These are phyloP conservation scores for Zootoca vivipara DNA, from an alignment of 2,113 vertebrate species.

Conservation along the genomic window DNA sequence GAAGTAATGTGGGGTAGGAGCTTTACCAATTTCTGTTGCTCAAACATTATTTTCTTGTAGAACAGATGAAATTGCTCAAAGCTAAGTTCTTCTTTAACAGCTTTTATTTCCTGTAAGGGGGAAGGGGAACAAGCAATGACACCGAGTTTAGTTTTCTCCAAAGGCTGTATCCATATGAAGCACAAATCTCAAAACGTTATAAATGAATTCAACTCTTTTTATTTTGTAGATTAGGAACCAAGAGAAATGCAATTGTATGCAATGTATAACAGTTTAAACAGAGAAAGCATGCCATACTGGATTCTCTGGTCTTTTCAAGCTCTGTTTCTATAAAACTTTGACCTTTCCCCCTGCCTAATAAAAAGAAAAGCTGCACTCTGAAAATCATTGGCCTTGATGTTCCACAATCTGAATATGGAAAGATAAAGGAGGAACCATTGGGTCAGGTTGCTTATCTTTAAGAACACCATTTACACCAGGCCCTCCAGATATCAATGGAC, in stretches of 20 bases:
- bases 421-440: not conserved
- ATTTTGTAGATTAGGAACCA: not conserved
- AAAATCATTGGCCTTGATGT: not conserved
- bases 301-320: not conserved
- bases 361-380: not conserved
- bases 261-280: not conserved
- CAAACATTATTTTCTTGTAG: slow-evolving; percentile 97
- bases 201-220: not conserved
- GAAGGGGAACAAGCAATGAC: slow-evolving; percentile 15
- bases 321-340: not conserved
- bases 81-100: slow-evolving; percentile 88
- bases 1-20: not conserved
- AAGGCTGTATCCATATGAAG: not conserved
- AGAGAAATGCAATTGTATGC: not conserved
- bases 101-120: slow-evolving; percentile 83
- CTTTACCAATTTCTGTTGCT: slow-evolving; percentile 88
- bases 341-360: not conserved
- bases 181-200: not conserved
- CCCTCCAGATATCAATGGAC: not conserved
- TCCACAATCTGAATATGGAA: not conserved
- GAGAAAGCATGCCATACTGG: not conserved
- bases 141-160: slow-evolving; percentile 30
- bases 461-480: not conserved
- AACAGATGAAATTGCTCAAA: slow-evolving; percentile 96
- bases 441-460: not conserved